Conservation (phyloP, 2,797 vertebrate species). For the Taenioides sp. region DNA sequence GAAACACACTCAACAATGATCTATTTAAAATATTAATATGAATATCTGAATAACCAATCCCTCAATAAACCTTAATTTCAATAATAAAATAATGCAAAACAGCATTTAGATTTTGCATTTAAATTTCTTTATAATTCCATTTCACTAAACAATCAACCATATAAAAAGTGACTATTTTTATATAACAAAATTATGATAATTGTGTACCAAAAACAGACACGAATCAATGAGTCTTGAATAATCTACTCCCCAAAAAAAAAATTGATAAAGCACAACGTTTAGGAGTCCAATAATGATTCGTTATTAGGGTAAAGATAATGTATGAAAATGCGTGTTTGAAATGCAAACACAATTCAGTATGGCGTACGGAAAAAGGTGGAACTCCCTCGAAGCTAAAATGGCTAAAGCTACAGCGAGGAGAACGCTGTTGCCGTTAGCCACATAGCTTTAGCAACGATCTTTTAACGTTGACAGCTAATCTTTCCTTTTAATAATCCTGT, state of each 20-base stretch:
- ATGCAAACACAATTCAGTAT: background rate
- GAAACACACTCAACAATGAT: too few species aligned
- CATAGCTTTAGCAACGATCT: background rate
- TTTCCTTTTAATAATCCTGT: background rate
- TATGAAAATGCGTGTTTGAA: background rate
- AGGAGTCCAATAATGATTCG: background rate
- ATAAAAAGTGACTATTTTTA: too few species aligned
- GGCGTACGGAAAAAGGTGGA: background rate
- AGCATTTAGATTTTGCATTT: too few species aligned
- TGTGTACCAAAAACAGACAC: background rate
- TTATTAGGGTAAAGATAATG: background rate
- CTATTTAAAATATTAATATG: too few species aligned
- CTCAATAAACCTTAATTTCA: too few species aligned
- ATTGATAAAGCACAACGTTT: background rate
- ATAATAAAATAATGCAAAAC: too few species aligned
- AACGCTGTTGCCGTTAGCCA: background rate
- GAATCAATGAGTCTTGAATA: background rate
- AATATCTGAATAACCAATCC: too few species aligned
- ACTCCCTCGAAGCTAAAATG: slow-evolving; percentile 10
- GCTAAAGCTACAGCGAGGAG: slow-evolving; percentile 4
- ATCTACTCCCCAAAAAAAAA: background rate
- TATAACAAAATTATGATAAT: too few species aligned
- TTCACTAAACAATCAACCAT: background rate
- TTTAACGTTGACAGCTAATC: background rate
- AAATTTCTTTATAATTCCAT: background rate